Base-by-base conservation (phyloP, 30 jellyfish, hydroid and myxozoan genomes). In the Morbakka virulenta region DNA sequence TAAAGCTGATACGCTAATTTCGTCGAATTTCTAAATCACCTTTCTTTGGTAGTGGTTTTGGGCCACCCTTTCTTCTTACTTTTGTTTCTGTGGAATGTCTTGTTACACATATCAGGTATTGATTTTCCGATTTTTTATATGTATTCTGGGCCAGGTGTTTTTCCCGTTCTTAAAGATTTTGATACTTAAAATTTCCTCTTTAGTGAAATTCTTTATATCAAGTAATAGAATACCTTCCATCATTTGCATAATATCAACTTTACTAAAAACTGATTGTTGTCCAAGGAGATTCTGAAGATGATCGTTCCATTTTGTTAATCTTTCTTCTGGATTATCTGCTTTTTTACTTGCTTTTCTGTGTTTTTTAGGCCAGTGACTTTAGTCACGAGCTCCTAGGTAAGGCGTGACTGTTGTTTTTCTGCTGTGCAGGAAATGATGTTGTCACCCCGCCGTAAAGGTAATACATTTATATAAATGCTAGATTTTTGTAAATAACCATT, bases 231-330 rank as follows among this genome's bases (percentile, higher is more conserved):
- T 21, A 4, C 24, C 9, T 4, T 11, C 70, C 25, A 53, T 21
- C 24, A 21, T 21, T 53, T 11, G 9, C 25, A 21, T 53, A 31
- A 53, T 53, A 14, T 11, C 24, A 6, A 4, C 12, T 4, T 53
- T 31, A 4, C 9, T 53, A 4, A 53, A 14, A 53, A 21, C 25
- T 53, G 70, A 31, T 4, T 25, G 70, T 53, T 53, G 70, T 53
- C 70, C 70, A 53, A 53, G 70, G 25, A 53, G 70, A 4, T 53
- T 53, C 24, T 14, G 31, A 21, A 53, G 25, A 21, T 53, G 70
- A 53, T 53, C 70, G 20, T 53, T 53, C 70, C 70, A 53, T 21
- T 53, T 53, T 4, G 4, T 21, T 53, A 53, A 31, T 53, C 70
- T 11, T 21, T 53, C 70, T 31, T 53, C 24, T 53, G 70, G 9